phyloP scores from a whole-genome alignment of 2,888 invertebrate genomes.

The Dermolepida albohirtum region DNA sequence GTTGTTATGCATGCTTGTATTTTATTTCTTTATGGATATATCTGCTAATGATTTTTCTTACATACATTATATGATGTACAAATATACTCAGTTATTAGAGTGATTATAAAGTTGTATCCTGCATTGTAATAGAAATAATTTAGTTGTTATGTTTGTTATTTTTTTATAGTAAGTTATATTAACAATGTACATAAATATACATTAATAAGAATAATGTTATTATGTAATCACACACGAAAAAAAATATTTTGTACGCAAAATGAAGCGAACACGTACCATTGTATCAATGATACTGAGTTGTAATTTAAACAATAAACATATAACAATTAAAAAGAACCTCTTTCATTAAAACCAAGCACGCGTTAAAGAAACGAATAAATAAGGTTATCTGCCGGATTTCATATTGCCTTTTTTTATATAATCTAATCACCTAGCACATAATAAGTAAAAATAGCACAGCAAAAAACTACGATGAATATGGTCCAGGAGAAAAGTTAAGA shows the following conservation, averaged over 20 bases:
- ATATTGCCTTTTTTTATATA: neutral
- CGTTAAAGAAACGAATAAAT: neutral
- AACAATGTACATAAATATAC: constrained; percentile 45
- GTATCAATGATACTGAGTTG: constrained; percentile 53
- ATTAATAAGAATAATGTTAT: constrained; percentile 26
- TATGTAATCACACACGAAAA: constrained; percentile 29
- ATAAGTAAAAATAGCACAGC: neutral
- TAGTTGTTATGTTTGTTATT: neutral
- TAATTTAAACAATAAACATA: constrained; percentile 15
- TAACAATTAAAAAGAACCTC: constrained; percentile 10
- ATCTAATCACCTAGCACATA: constrained; percentile 5
- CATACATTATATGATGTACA: too few relatives aligned
- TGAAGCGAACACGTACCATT: constrained; percentile 49
- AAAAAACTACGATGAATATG: neutral
- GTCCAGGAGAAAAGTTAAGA: too few relatives aligned
- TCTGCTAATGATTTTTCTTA: too few relatives aligned
- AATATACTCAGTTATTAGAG: too few relatives aligned
- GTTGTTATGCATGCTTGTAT: too few relatives aligned
- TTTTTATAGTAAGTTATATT: constrained; percentile 56
- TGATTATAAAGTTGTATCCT: too few relatives aligned
- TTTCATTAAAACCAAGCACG: constrained; percentile 4
- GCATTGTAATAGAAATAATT: constrained; percentile 40
- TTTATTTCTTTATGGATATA: too few relatives aligned
- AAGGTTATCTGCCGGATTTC: constrained; percentile 9
- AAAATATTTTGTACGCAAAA: constrained; percentile 10